phyloP scores from a whole-genome alignment of 2,113 vertebrate genomes.

The Sapajus apella region DNA sequence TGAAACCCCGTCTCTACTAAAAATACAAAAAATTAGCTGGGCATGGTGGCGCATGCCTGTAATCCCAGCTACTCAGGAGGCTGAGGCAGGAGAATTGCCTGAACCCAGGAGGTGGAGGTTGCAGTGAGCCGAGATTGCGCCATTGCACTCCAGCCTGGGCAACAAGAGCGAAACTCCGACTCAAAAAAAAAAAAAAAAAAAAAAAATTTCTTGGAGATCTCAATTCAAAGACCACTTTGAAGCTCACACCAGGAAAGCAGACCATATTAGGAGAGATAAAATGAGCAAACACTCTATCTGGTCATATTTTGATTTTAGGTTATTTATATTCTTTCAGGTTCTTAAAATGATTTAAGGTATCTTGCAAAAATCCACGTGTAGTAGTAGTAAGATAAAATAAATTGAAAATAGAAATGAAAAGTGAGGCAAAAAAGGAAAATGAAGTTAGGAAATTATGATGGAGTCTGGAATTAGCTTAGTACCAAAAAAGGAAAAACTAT shows the following conservation, averaged over 20 bases:
- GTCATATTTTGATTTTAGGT: conserved; percentile 1
- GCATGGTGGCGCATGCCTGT: no score
- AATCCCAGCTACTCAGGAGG: no score
- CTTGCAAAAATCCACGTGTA: not conserved
- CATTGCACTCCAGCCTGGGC: no score
- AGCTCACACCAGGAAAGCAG: not conserved
- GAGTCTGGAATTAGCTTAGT: not conserved
- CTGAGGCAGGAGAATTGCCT: no score
- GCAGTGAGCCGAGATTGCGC: no score
- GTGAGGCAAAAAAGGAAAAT: conserved; percentile 29
- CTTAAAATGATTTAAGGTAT: conserved; percentile 37
- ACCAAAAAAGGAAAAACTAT: no score
- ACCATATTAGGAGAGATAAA: conserved; percentile 15
- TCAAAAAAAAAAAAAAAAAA: no score
- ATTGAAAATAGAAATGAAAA: conserved; percentile 54
- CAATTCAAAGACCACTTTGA: not conserved
- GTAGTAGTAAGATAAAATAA: conserved; percentile 22
- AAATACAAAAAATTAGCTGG: no score
- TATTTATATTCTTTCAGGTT: conserved; percentile 28
- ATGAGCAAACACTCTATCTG: not conserved
- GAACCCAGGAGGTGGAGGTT: no score
- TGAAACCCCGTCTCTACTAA: no score
- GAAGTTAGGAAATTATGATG: not conserved
- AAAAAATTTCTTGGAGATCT: conserved; percentile 46
- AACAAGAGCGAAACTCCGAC: no score